phyloP scores from a whole-genome alignment of 2,113 vertebrate species.

The Stictonetta naevosa region DNA sequence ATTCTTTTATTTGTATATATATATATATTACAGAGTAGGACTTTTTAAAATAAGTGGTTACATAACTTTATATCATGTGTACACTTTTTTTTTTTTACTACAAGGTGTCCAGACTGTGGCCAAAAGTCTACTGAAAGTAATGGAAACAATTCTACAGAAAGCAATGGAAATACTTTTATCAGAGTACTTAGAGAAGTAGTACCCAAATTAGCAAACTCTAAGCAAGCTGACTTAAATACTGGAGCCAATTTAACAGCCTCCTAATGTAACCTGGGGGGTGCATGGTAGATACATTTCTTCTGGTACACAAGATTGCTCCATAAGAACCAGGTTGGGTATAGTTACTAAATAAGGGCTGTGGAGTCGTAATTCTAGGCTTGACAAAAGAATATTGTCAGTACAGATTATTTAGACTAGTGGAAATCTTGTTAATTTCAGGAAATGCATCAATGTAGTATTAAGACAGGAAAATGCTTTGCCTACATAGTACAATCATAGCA shows the following conservation, averaged over 20 bases:
- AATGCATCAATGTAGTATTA: neutral
- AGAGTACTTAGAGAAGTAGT: neutral
- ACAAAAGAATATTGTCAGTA: neutral
- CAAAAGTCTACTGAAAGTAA: neutral
- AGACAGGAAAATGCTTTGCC: neutral
- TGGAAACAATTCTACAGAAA: neutral
- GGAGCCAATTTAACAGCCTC: neutral
- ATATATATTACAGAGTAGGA: too few relatives aligned
- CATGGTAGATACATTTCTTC: neutral
- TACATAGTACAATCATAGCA: neutral
- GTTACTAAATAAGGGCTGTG: neutral
- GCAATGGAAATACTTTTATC: neutral
- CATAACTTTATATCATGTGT: neutral
- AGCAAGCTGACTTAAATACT: neutral
- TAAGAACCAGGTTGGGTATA: neutral
- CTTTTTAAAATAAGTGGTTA: neutral
- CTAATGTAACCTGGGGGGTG: neutral
- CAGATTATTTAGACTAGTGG: constrained; percentile 26
- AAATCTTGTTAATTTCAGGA: constrained; percentile 38
- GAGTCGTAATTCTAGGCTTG: neutral
- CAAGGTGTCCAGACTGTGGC: neutral
- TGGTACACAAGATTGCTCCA: neutral
- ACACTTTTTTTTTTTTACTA: neutral
- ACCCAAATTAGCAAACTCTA: neutral
- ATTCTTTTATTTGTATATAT: too few relatives aligned